These are phyloP conservation scores for Anas platyrhynchos DNA, from an alignment of 2,113 vertebrate genomes.

Conservation along the genomic window DNA sequence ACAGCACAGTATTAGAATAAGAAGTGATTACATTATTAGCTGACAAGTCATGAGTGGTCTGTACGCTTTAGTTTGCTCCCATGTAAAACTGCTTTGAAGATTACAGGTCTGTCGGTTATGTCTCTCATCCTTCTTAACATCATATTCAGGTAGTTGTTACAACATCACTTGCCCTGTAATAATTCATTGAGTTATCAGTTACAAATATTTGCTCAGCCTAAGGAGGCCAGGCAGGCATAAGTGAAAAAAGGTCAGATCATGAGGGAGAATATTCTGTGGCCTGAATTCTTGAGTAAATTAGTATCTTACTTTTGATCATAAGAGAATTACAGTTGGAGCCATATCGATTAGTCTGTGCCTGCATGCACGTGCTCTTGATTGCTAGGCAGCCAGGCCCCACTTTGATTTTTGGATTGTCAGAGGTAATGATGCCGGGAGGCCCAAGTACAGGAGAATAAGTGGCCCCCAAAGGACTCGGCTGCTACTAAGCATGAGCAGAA, in stretches of 20 bases:
- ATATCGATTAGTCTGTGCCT: slow-evolving; percentile 39
- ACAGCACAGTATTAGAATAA: slow-evolving; percentile 20
- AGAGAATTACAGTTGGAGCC: slow-evolving; percentile 22
- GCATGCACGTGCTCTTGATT: neutral
- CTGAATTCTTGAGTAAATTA: slow-evolving; percentile 56
- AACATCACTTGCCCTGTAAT: slow-evolving; percentile 19
- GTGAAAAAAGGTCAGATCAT: slow-evolving; percentile 54
- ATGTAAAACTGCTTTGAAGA: slow-evolving; percentile 30
- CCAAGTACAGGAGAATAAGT: neutral
- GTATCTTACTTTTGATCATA: slow-evolving; percentile 62
- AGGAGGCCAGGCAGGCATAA: neutral
- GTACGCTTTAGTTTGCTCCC: neutral
- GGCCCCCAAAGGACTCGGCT: neutral
- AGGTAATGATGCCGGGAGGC: neutral
- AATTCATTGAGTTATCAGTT: slow-evolving; percentile 60
- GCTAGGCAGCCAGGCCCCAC: slow-evolving; percentile 28
- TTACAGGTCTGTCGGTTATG: slow-evolving; percentile 27
- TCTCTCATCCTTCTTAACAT: slow-evolving; percentile 60
- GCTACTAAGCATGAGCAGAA: neutral
- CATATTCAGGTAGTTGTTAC: slow-evolving; percentile 39
- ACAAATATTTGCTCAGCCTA: slow-evolving; percentile 66
- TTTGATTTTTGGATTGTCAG: slow-evolving; percentile 33
- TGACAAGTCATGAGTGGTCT: slow-evolving; percentile 45
- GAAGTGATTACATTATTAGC: slow-evolving; percentile 41
- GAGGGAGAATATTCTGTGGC: slow-evolving; percentile 1